phyloP scores from a whole-genome alignment of 2,113 vertebrate genomes.

The Planiliza haematocheilus region DNA sequence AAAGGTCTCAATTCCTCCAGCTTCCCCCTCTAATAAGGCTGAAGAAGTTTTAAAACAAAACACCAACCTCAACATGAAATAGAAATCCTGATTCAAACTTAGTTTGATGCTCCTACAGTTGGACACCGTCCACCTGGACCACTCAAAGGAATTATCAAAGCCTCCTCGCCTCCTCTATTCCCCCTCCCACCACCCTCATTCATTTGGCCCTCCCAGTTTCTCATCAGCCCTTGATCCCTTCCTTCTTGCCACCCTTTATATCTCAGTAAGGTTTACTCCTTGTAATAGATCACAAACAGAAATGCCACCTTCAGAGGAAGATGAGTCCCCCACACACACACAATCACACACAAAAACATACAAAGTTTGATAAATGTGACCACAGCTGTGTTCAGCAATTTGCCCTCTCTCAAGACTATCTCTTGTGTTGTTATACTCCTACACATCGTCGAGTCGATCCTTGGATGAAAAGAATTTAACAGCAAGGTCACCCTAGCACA shows the following conservation, averaged over 20 bases:
- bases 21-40: conserved; percentile 3
- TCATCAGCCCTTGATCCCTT: conserved; percentile 23
- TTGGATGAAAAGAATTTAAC: conserved; percentile 21
- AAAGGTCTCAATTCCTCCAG: background rate
- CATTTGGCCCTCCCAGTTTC: conserved; percentile 1
- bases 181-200: background rate
- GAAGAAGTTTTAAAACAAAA: conserved; percentile 12
- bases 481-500: conserved; percentile 35
- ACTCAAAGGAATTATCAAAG: conserved; percentile 52
- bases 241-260: conserved; percentile 22
- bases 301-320: background rate
- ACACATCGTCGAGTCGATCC: conserved; percentile 1
- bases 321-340: background rate
- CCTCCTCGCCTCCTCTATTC: conserved; percentile 13
- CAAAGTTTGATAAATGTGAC: conserved; percentile 14
- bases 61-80: conserved; percentile 14
- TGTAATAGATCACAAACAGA: conserved; percentile 17
- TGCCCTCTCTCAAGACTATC: background rate
- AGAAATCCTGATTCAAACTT: conserved; percentile 26
- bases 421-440: background rate
- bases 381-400: conserved; percentile 10
- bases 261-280: conserved; percentile 42
- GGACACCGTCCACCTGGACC: conserved; percentile 38
- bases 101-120: conserved; percentile 25
- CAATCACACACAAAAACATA: background rate